Evolutionary conservation across 1,140 invertebrate species (phyloP).

Genomic region (Copidosoma floridanum): DNA sequence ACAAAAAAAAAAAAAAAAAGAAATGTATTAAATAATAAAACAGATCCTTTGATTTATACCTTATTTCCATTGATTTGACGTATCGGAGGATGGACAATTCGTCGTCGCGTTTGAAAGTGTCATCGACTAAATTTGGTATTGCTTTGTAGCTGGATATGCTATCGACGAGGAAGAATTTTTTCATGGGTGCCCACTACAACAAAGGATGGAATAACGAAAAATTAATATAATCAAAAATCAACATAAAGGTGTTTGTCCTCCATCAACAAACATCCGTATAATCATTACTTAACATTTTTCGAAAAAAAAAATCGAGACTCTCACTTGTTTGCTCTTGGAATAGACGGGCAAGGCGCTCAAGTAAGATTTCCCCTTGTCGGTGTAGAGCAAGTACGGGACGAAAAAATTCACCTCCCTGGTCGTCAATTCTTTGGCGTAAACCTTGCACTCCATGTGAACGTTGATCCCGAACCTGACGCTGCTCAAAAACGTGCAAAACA

Average conservation of each 20-base stretch:
- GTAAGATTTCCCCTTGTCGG: conserved; percentile 48
- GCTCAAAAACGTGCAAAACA: conserved; percentile 54
- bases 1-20: not conserved
- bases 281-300: too few relatives aligned
- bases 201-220: too few relatives aligned
- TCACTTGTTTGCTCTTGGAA: conserved; percentile 43
- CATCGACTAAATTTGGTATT: conserved; percentile 34
- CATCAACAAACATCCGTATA: too few relatives aligned
- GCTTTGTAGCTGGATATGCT: conserved; percentile 52
- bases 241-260: too few relatives aligned
- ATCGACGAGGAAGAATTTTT: conserved; percentile 70
- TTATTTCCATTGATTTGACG: conserved; percentile 49
- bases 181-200: conserved; percentile 63
- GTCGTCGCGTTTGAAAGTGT: conserved; percentile 26
- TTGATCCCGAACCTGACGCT: conserved; percentile 61
- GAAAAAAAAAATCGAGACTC: conserved; percentile 17
- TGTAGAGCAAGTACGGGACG: conserved; percentile 61
- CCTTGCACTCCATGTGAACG: conserved; percentile 55
- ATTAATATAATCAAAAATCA: too few relatives aligned
- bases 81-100: conserved; percentile 43
- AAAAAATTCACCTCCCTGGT: conserved; percentile 58
- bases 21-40: conserved; percentile 7
- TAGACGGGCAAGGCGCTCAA: conserved; percentile 64
- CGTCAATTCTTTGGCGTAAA: conserved; percentile 59
- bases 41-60: conserved; percentile 37